A percentile compares a stretch with the other conserved stretches of the same genome.
phyloP scores from a whole-genome alignment of 2,888 invertebrate genomes.

The Pycnomerus fuliginosus region DNA sequence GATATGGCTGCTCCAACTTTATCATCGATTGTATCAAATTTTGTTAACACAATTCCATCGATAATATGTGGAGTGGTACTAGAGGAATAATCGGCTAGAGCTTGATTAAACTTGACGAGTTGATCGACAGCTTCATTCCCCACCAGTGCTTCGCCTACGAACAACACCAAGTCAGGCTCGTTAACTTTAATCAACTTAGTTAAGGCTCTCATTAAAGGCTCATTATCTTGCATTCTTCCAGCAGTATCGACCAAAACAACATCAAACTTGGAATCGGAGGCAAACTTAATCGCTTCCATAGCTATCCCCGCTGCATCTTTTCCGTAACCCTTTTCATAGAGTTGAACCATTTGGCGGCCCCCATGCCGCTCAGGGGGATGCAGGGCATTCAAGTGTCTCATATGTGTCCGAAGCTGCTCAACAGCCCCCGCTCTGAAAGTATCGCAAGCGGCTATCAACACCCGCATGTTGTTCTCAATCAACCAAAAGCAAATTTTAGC shows the following conservation, averaged over 20 bases:
- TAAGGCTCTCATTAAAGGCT: conserved; percentile 96
- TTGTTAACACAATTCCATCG: conserved; percentile 98
- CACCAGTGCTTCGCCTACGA: conserved; percentile 99
- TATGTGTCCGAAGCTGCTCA: conserved; percentile 95
- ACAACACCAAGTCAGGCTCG: conserved; percentile 96
- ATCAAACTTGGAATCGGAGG: conserved; percentile 79
- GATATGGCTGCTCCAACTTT: conserved; percentile 99
- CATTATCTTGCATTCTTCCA: conserved; percentile 99
- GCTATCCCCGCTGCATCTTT: conserved; percentile 99
- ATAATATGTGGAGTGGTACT: conserved; percentile 83
- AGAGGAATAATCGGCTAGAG: conserved; percentile 88
- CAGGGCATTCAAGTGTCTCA: conserved; percentile 86
- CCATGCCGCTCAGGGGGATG: conserved; percentile 77
- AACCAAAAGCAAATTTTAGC: conserved; percentile 99
- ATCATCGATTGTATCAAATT: conserved; percentile 99
- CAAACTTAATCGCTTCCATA: conserved; percentile 92
- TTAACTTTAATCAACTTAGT: conserved; percentile 97
- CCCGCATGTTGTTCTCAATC: conserved; percentile 93
- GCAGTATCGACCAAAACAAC: conserved; percentile 98
- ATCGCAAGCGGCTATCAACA: conserved; percentile 98
- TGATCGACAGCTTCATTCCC: conserved; percentile 99
- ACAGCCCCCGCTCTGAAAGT: conserved; percentile 99
- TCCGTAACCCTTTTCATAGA: conserved; percentile 98
- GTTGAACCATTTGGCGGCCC: conserved; percentile 80
- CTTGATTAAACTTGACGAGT: conserved; percentile 97